Evolutionary conservation across 2,797 vertebrate species (phyloP), one percentile per base, ranked within the genome.

Genomic region (Lophotriccus pileatus): DNA sequence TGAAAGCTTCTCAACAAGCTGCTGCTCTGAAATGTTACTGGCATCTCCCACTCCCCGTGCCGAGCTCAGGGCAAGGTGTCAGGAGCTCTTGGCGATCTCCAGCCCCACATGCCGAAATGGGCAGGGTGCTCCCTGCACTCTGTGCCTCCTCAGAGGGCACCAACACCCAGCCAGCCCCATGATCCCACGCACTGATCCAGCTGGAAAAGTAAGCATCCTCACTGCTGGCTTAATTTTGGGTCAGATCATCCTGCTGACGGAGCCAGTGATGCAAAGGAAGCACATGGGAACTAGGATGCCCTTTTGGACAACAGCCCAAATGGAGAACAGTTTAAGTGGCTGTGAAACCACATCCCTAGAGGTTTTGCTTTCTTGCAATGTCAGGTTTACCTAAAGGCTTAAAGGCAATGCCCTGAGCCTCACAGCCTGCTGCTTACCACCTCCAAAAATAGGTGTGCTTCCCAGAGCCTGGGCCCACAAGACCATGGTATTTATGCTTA

Each of bases 71-170:
- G 50, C 47, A 79, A 59, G 36, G 75, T 22, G 44, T 46, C 75
- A 47, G 0, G 0, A 69, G 46, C 34, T 67, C 52, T 49, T 0
- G 0, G 47, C 0, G 0, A 47, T 23, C 50, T 37, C 47, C n/a
- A 75, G 53, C 66, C 58, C 67, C 32, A 18, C 4, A 3, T 14
- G 22, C 39, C 13, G 6, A 28, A 70, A 46, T 0, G 39, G 9
- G 34, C 79, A 66, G n/a, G 27, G 28, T 30, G 68, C 34, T 76
- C 63, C 46, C 67, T 37, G 7, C 3, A 11, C 44, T 18, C 44
- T 13, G 25, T 55, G 64, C 34, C 43, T 52, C 64, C 81, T 87
- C 8, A 7, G 37, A 49, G 2, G 6, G 39, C 43, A 84, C 36
- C 84, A 27, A 21, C 58, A 30, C 23, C 25, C 89, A 34, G 4